A percentile compares a stretch with the other conserved stretches of the same genome.
Evolutionary conservation across 2,113 vertebrate species (phyloP).

Genomic region (Ia io): DNA sequence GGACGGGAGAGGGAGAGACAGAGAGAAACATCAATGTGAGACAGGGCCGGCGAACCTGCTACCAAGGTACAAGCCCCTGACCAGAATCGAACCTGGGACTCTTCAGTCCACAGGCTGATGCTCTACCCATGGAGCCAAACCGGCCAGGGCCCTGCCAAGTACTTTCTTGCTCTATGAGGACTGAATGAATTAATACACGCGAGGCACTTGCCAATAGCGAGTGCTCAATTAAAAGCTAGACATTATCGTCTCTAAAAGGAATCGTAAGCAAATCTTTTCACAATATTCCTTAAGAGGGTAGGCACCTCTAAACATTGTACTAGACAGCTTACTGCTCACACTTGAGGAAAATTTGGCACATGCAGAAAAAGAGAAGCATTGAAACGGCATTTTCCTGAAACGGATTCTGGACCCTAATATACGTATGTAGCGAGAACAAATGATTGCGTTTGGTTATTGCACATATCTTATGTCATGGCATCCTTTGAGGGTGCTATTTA

Average conservation of each 20-base stretch:
- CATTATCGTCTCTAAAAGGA: neutral
- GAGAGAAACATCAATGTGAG: too few species aligned
- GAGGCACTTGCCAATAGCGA: neutral
- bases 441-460: neutral
- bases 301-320: neutral
- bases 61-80: too few species aligned
- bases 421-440: neutral
- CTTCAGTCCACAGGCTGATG: too few species aligned
- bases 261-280: neutral
- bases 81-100: too few species aligned
- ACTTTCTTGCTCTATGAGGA: neutral
- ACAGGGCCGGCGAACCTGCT: too few species aligned
- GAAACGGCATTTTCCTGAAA: neutral
- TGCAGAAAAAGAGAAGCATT: neutral
- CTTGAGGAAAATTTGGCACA: neutral
- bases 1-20: too few species aligned
- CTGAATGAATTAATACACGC: neutral
- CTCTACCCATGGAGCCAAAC: too few species aligned
- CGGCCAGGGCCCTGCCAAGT: neutral
- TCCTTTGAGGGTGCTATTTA: neutral
- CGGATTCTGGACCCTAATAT: neutral
- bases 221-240: neutral
- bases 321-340: neutral
- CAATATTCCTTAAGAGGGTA: neutral
- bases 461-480: neutral